Base-by-base conservation (phyloP, 2,888 invertebrate species). In the Lathronympha strigana region DNA sequence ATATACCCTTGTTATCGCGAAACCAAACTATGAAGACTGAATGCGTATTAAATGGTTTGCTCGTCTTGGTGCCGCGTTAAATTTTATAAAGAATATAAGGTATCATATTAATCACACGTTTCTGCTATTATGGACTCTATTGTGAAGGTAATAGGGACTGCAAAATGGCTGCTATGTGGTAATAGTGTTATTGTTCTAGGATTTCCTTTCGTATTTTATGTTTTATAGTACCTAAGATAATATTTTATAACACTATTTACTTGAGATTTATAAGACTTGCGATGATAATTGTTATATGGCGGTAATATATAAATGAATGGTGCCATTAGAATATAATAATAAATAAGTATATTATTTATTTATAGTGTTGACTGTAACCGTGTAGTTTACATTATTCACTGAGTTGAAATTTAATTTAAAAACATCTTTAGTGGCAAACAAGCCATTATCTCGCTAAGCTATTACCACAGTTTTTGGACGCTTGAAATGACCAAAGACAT, bases 1-100 rank as follows among this genome's bases (percentile, higher is more conserved):
- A 81, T 81, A 81, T 80, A 76, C 74, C 77, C 80, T 83, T 82
- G 82, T 86, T 86, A 83, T 82, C 64, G 64, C 73, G 61, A 73
- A 74, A 74, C 72, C 72, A 67, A 71, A 68, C 70, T 71, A 72
- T 72, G 73, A 74, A 69, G 73, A 73, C 72, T 76, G 76, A 80
- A 79, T 81, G 76, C 74, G 61, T 71, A 69, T 73, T 75, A 75
- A 75, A 73, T 25, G 58, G 72, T 73, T 47, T 64, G 66, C 70
- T 84, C 74, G 73, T 67, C 71, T 76, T 77, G 70, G 75, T 58
- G 67, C 75, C 49, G 45, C 21, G 58, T 66, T 21, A 1, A 38
- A 4, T 5, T 33, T 33, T 33, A 33, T 11, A 33, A 40, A 8
- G 15, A 0, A 3, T 15, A 40, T 40, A 40, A 40, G 40, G 40